Base-by-base conservation (phyloP, 1,140 invertebrate genomes). In the Helicoverpa armigera region DNA sequence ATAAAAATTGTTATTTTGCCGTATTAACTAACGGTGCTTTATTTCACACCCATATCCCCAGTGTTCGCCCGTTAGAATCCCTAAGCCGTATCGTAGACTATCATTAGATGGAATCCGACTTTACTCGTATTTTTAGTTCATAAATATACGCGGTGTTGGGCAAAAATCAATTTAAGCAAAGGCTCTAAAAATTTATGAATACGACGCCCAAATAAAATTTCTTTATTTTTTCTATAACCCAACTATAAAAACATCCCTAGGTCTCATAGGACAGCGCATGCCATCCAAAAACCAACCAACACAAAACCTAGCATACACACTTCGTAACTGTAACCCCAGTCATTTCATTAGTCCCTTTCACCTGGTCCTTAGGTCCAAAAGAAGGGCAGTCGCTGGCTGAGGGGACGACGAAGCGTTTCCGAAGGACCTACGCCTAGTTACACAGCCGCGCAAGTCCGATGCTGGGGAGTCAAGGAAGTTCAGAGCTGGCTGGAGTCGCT, bases 401-500 rank as follows among this genome's bases (percentile, higher is more conserved):
- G 95, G 18, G 88, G 95, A 4, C 93, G 96, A 0, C 91, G 95
- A 7, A 95, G 95, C 50, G 92, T 95, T 0, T 95, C 95, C 0
- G 95, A 95, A 80, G 95, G 94, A 9, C 77, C 86, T 2, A 79
- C 77, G 0, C 79, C 87, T 0, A 77, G 81, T 0, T 83, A 85
- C 79, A 87, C 85, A 0, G 86, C 81, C 9, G 80, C 87, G 0
- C 92, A 93, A 70, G 90, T 94, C n/a, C 83, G 85, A 31, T 95
- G 95, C 31, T 97, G 97, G 97, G 96, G 97, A 56, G 96, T 97
- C 0, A 96, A 96, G 74, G 97, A 98, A 86, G 97, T 98, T 2
- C 97, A 97, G 69, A 95, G 96, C 13, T 99, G 99, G 99, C 94
- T 99, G 67, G 98, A 98, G 78, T 97, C 97, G 1, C 95, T 99